Conservation (phyloP, 2,888 invertebrate genomes). For the Frankliniella intonsa region DNA sequence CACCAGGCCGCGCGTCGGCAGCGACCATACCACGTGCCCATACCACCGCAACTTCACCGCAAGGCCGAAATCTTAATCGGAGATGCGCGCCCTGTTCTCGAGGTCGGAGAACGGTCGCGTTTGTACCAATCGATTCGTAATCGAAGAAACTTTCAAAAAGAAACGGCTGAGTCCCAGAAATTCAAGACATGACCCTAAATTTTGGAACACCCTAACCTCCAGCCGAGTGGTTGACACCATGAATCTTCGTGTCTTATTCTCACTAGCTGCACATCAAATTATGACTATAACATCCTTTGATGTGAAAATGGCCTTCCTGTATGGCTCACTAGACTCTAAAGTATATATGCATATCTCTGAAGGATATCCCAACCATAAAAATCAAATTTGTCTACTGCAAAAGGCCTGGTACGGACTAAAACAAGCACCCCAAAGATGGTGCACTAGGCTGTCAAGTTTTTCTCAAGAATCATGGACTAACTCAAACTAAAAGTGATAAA, state of each 20-base stretch:
- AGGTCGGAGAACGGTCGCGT: too few relatives aligned
- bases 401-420: constrained; percentile 31
- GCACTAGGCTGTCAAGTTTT: neutral
- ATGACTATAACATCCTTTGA: constrained; percentile 33
- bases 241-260: constrained; percentile 36
- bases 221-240: constrained; percentile 38
- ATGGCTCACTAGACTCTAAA: constrained; percentile 33
- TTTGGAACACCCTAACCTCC: too few relatives aligned
- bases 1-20: too few relatives aligned
- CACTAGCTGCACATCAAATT: constrained; percentile 35
- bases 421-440: constrained; percentile 31
- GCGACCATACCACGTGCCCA: too few relatives aligned
- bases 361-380: constrained; percentile 23
- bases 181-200: too few relatives aligned
- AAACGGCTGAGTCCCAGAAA: too few relatives aligned
- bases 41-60: too few relatives aligned
- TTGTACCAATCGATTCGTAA: too few relatives aligned
- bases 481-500: neutral
- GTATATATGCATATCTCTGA: constrained; percentile 31
- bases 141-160: too few relatives aligned
- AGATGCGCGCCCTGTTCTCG: too few relatives aligned
- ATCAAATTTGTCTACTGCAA: constrained; percentile 29
- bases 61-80: too few relatives aligned
- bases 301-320: constrained; percentile 33
- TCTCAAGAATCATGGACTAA: constrained; percentile 1